phyloP scores from a whole-genome alignment of 2,888 invertebrate genomes.

The Stramonita haemastoma region DNA sequence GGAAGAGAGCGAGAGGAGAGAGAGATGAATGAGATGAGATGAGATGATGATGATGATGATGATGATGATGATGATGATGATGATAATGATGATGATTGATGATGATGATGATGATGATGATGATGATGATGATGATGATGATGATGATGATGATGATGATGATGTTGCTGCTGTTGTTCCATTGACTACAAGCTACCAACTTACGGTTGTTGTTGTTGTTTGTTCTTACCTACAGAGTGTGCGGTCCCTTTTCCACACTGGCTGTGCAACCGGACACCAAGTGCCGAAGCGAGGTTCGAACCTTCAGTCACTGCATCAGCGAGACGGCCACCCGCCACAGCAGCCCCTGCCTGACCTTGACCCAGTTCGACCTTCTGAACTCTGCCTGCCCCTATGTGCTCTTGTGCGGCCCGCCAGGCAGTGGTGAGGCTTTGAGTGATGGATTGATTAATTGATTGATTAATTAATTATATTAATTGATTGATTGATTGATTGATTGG shows the following conservation, averaged over 20 bases:
- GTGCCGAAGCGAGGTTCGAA: slow-evolving; percentile 34
- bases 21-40: too few species aligned
- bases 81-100: too few species aligned
- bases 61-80: too few species aligned
- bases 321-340: slow-evolving; percentile 34
- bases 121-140: background rate
- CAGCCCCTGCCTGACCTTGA: background rate
- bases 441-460: background rate
- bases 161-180: background rate
- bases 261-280: slow-evolving; percentile 16
- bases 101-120: too few species aligned
- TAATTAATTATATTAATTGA: too few species aligned
- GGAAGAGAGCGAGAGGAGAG: too few species aligned
- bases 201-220: background rate
- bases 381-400: background rate
- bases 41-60: too few species aligned
- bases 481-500: too few species aligned
- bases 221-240: background rate
- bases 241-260: slow-evolving; percentile 29
- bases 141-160: background rate
- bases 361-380: background rate
- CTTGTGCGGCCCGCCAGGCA: slow-evolving; percentile 28
- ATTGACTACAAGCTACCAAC: background rate
- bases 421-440: background rate
- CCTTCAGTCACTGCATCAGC: slow-evolving; percentile 31